Base-by-base conservation (phyloP, 2,888 invertebrate genomes). In the Meliscaeva auricollis region DNA sequence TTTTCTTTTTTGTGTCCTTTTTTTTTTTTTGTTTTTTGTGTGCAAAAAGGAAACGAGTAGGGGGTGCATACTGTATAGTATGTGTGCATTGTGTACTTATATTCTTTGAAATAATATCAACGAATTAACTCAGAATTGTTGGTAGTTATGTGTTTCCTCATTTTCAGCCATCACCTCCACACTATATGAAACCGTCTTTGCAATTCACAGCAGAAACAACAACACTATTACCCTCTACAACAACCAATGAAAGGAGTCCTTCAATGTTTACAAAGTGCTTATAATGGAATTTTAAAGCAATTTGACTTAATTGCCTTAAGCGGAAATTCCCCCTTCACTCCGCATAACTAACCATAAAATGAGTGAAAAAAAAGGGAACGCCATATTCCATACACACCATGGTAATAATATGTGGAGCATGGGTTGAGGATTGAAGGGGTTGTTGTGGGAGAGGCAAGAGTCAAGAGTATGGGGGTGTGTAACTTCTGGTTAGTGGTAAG, bases 251-350 rank as follows among this genome's bases (percentile, higher is more conserved):
- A 64, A 64, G 69, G 72, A 77, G 73, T 72, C 72, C 84, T 80
- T 85, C 73, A 77, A 85, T 85, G 85, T 85, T 85, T 80, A 81
- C 81, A 85, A 81, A 81, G 80, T 81, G 76, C 85, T 85, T 85
- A 81, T 81, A 81, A 76, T 81, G 76, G 76, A 80, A 85, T 85
- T 85, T 85, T 85, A 81, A 80, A 85, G 85, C 81, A 85, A 77
- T 85, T 85, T 73, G 85, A 81, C 85, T 85, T 85, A 85, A 85
- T 85, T 85, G 85, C 85, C 85, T 85, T 77, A 85, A 85, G 69
- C 72, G 76, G 69, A 81, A 81, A 77, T 81, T 69, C 62, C 44
- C 44, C 70, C 58, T 66, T 64, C 84, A 58, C 64, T 44, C 46
- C 79, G 52, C 66, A 74, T 70, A 66, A 75, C 75, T 72, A 84